Base-by-base conservation (phyloP, 2,113 vertebrate genomes). In the Castor canadensis region DNA sequence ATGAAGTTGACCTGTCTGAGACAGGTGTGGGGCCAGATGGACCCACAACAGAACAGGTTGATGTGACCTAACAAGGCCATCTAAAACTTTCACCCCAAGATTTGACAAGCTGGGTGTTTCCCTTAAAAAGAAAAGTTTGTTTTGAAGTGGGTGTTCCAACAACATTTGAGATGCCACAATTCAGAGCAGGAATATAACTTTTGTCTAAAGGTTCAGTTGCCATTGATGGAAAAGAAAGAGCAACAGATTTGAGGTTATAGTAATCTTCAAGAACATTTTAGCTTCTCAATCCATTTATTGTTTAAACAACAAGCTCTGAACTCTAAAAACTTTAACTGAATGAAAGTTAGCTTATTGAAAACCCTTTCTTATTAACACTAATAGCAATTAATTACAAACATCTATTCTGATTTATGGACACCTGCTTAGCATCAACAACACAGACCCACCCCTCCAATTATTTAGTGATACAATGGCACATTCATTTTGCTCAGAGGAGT, bases 361-460 rank as follows among this genome's bases (percentile, higher is more conserved):
- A 91, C 66, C 73, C 17, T 97, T 96, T 92, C 93, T 96, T 94
- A 97, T 91, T 96, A 94, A 95, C 94, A 95, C 93, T 96, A 97
- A 96, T 97, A 97, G 56, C 0, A 96, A 98, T 97, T 96, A 97
- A 97, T 98, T 97, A 93, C 72, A 94, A 98, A 94, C 67, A 49
- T 96, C 97, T 96, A 97, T 98, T 97, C 95, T 98, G 97, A 97
- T 98, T 97, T 98, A 98, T 97, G 93, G 95, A 98, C 97, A 98
- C 98, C 96, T 98, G 98, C 94, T 98, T 97, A 98, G 97, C 96
- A 98, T 98, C 97, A 98, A 94, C 93, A 96, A 93, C 97, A 97
- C 93, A 93, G 97, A 97, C 97, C 98, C 97, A 97, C 97, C 97
- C 96, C 96, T 97, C 95, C 95, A 98, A 98, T 98, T 98, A 98